Evolutionary conservation across 1,140 invertebrate species (phyloP), one percentile per base, ranked within the genome.

Genomic region (fruit fly (Drosophila melanogaster)): DNA sequence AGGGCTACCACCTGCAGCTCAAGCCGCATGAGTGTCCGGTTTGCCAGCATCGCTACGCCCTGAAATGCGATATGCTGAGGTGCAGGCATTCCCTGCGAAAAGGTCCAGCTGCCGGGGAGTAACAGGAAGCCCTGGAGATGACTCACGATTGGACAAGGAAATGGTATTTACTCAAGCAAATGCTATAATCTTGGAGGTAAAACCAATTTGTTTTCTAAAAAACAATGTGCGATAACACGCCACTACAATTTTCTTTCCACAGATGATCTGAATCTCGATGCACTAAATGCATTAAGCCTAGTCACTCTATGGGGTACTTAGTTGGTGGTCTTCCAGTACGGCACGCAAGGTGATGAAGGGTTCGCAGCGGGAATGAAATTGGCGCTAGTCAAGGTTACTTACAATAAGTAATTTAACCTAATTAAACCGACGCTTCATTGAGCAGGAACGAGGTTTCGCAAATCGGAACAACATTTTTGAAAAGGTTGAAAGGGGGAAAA

Each of bases 21-120:
- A 92, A 92, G 60, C 92, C 90, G 15, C 80, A 86, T 44, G 59
- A 74, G 33, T 92, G 92, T 79, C 62, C 75, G 4, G 81, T 90
- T 22, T 92, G 92, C 46, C 76, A 81, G 66, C 89, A 91, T 51
- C 51, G 75, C 35, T 92, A 90, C 66, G 90, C 91, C 24, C 72
- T 92, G 35, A 92, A 92, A 72, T 80, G 91, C 53, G 92, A 92
- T 75, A 92, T 92, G 90, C 50, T 91, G 35, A 77, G 91, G 17
- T 92, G 91, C 60, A 81, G 81, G 30, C 91, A 92, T 33, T 90
- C 86, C 4, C 84, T 76, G 41, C 57, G 84, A 7, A 72, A 76
- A 10, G 58, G 61, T 12, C 58, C 14, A 24, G 22, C 22, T 17
- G 37, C 8, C n/a, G 50, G 44, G 17, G 41, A 57, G 3, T 24